These are phyloP conservation scores for Chromoteleia sp. DNA, from an alignment of 2,888 invertebrate species.

Conservation along the genomic window DNA sequence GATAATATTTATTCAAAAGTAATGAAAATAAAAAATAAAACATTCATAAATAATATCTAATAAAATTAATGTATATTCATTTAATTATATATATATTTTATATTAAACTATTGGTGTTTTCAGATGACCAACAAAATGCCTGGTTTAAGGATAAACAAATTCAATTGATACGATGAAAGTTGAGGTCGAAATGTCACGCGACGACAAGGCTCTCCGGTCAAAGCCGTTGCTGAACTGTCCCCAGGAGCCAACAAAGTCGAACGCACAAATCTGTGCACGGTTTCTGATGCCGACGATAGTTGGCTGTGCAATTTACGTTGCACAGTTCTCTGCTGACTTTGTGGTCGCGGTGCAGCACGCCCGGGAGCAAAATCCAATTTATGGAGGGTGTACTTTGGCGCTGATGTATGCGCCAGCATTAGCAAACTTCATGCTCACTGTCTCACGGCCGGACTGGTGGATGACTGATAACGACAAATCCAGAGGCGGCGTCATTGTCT, in stretches of 20 bases:
- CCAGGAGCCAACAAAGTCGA: conserved; percentile 81
- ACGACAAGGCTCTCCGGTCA: conserved; percentile 70
- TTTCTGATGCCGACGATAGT: conserved; percentile 87
- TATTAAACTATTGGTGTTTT: background rate
- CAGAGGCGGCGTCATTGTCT: conserved; percentile 76
- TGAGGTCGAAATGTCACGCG: conserved; percentile 5
- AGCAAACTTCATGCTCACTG: conserved; percentile 81
- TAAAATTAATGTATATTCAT: too few relatives aligned
- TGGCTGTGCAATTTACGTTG: conserved; percentile 88
- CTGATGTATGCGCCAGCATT: conserved; percentile 83
- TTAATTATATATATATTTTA: background rate
- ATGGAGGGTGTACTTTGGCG: conserved; percentile 82
- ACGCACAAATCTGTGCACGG: conserved; percentile 85
- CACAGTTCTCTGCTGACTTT: conserved; percentile 89
- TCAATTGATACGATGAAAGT: background rate
- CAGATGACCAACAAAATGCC: background rate
- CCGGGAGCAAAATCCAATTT: conserved; percentile 86
- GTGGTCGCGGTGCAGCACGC: conserved; percentile 89
- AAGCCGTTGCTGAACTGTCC: conserved; percentile 76
- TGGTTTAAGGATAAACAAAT: background rate
- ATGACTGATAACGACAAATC: conserved; percentile 82
- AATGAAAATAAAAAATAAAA: too few relatives aligned
- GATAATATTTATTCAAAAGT: too few relatives aligned
- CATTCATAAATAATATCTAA: too few relatives aligned
- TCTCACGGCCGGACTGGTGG: conserved; percentile 84